Evolutionary conservation across 35 echinoderm and acorn worm genomes (phyloP).

Genomic region (Nesometra sesokonis): DNA sequence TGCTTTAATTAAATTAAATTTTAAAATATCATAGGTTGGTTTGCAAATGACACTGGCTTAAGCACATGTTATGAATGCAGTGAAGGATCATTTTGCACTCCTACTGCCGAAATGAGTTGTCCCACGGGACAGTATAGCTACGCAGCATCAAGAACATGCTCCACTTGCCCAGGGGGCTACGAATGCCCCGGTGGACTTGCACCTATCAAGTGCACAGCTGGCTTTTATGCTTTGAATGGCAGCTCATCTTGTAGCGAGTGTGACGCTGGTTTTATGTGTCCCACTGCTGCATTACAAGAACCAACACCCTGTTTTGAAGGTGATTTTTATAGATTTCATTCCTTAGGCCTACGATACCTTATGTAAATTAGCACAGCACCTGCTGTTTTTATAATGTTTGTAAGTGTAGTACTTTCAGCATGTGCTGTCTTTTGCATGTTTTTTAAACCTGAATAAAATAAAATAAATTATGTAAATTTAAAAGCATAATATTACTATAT

Average conservation of each 20-base stretch:
- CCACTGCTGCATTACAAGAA: slow-evolving; percentile 5
- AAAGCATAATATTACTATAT: too few species aligned
- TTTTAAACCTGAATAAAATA: too few species aligned
- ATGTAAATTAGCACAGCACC: too few species aligned
- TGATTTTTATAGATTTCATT: not conserved
- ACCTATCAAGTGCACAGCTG: slow-evolving; percentile 18
- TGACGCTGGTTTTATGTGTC: slow-evolving; percentile 35
- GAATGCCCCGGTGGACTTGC: slow-evolving; percentile 27
- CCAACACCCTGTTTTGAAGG: slow-evolving; percentile 14
- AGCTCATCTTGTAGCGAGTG: slow-evolving; percentile 20
- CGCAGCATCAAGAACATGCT: slow-evolving; percentile 28
- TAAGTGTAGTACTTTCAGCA: too few species aligned
- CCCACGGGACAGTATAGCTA: slow-evolving; percentile 58
- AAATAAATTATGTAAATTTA: too few species aligned
- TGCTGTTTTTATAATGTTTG: too few species aligned
- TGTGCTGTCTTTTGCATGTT: too few species aligned
- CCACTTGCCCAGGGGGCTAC: slow-evolving; percentile 61
- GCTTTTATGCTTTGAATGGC: slow-evolving; percentile 39
- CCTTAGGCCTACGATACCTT: not conserved
- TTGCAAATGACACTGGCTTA: slow-evolving; percentile 25
- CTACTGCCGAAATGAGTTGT: slow-evolving; percentile 31
- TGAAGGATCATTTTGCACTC: slow-evolving; percentile 55
- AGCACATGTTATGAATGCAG: slow-evolving; percentile 28
- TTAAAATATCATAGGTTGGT: slow-evolving; percentile 5
- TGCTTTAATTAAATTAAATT: not conserved